Conservation (phyloP, 2,888 invertebrate genomes). For the Julus scanicus region DNA sequence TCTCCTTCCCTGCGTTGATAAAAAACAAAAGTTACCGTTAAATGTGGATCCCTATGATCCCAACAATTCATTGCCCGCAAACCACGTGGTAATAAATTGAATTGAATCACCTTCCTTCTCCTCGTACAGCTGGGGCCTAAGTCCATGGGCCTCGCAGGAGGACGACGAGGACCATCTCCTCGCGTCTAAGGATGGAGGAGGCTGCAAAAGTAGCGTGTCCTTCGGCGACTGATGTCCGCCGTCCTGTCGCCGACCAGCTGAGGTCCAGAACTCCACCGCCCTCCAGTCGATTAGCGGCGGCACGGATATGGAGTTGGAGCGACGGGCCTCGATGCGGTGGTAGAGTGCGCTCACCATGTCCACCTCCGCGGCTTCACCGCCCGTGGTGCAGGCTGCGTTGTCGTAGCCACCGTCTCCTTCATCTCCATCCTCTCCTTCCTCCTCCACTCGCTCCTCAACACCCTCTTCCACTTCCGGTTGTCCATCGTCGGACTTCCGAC, state of each 20-base stretch:
- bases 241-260: slow-evolving; percentile 60
- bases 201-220: no score
- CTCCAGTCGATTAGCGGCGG: slow-evolving; percentile 65
- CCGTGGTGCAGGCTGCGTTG: slow-evolving; percentile 34
- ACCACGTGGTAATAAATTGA: no score
- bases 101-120: no score
- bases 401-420: not conserved
- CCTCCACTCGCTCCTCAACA: not conserved
- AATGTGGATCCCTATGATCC: no score
- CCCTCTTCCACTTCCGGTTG: no score
- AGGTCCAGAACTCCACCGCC: slow-evolving; percentile 67
- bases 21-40: no score
- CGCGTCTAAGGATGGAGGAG: no score
- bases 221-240: no score
- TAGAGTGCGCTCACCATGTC: slow-evolving; percentile 46
- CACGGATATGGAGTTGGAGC: not conserved
- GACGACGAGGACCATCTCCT: no score
- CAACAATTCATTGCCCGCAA: no score
- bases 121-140: slow-evolving; percentile 66
- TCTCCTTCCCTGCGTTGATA: no score
- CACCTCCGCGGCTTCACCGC: not conserved
- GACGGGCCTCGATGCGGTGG: slow-evolving; percentile 5
- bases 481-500: no score
- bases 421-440: not conserved
- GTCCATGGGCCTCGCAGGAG: not conserved